Conservation (phyloP, 2,888 invertebrate species). For the Ophioninae sp. region DNA sequence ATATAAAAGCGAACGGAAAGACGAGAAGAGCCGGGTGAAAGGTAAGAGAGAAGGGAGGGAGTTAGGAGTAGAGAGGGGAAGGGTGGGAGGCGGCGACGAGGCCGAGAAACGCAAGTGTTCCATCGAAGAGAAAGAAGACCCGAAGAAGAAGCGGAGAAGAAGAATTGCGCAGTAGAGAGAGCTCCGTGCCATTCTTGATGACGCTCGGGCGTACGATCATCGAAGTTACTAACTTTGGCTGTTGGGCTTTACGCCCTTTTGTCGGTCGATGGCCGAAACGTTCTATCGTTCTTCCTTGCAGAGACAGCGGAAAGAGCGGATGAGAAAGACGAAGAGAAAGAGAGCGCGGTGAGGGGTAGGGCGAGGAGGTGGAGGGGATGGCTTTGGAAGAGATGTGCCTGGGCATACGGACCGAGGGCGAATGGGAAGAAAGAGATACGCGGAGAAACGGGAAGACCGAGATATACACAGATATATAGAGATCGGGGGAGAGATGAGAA, state of each 20-base stretch:
- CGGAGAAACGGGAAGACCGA: slow-evolving; percentile 44
- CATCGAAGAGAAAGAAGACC: too few relatives aligned
- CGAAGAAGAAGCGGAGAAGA: background rate
- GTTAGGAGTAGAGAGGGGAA: slow-evolving; percentile 55
- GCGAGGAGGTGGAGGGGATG: background rate
- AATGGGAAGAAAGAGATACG: background rate
- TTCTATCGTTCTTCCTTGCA: too few relatives aligned
- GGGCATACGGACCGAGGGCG: too few relatives aligned
- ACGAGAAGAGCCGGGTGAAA: slow-evolving; percentile 66
- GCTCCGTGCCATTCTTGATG: background rate
- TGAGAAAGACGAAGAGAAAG: slow-evolving; percentile 25
- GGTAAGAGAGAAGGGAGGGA: slow-evolving; percentile 63
- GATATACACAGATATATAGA: slow-evolving; percentile 42
- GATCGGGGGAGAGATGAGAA: slow-evolving; percentile 56
- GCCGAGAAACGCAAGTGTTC: slow-evolving; percentile 29
- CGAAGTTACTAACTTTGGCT: too few relatives aligned
- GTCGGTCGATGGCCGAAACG: too few relatives aligned
- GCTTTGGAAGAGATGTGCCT: too few relatives aligned
- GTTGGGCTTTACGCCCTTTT: too few relatives aligned
- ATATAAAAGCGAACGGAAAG: slow-evolving; percentile 62
- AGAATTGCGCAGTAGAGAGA: slow-evolving; percentile 50
- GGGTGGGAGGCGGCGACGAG: slow-evolving; percentile 48
- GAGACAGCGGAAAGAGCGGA: background rate
- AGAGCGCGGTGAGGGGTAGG: slow-evolving; percentile 20
- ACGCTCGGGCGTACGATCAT: too few relatives aligned